phyloP scores from a whole-genome alignment of 2,888 invertebrate species.

The Pseudanteris insignis region DNA sequence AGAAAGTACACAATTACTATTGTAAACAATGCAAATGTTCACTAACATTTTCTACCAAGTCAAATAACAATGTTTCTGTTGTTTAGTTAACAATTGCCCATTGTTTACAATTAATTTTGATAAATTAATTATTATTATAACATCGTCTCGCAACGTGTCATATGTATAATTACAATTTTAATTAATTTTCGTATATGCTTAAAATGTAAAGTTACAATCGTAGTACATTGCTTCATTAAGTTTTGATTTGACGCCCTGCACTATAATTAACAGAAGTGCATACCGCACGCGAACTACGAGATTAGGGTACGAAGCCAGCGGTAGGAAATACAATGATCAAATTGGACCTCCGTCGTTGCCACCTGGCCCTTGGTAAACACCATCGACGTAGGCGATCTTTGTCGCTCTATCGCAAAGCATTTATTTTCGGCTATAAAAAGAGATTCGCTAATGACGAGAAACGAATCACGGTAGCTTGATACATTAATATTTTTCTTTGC shows the following conservation, averaged over 20 bases:
- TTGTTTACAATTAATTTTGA: too few relatives aligned
- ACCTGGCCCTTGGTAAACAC: conserved; percentile 31
- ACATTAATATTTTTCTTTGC: conserved; percentile 6
- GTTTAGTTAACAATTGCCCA: too few relatives aligned
- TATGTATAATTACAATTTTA: too few relatives aligned
- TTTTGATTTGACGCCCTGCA: conserved; percentile 11
- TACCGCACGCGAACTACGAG: conserved; percentile 10
- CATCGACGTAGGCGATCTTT: conserved; percentile 7
- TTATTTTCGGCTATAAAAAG: conserved; percentile 21
- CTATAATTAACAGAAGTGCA: conserved; percentile 23
- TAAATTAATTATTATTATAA: too few relatives aligned
- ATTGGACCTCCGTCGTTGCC: conserved; percentile 38
- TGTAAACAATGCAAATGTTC: too few relatives aligned
- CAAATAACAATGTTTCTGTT: too few relatives aligned
- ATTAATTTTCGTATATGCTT: too few relatives aligned
- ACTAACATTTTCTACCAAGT: too few relatives aligned
- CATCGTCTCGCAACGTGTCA: too few relatives aligned
- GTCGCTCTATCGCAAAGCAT: conserved; percentile 20
- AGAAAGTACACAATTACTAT: too few relatives aligned
- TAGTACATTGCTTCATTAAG: too few relatives aligned
- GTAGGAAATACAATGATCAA: conserved; percentile 17
- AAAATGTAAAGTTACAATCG: too few relatives aligned
- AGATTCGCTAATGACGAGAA: conserved; percentile 15
- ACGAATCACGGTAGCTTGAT: conserved; percentile 37
- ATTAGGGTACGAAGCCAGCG: conserved; percentile 11